Conservation (phyloP, 2,113 vertebrate species). For the Chaetorhynchus papuensis region DNA sequence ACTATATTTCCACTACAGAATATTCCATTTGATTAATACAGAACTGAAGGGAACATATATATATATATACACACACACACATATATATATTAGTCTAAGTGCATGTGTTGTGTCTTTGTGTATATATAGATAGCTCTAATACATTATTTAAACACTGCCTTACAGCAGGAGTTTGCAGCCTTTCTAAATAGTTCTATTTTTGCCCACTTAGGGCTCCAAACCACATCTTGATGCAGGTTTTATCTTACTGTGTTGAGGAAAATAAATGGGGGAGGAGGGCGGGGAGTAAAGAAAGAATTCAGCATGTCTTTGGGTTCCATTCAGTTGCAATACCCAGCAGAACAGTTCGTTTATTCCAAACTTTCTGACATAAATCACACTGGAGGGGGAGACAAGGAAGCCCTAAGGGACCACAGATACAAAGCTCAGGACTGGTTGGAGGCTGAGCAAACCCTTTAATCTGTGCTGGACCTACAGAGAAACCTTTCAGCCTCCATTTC, state of each 20-base stretch:
- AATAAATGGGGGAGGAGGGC: not conserved
- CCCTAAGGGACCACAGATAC: not conserved
- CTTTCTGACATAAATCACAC: conserved; percentile 23
- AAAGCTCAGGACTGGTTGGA: not conserved
- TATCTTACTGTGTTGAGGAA: not conserved
- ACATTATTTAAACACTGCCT: not conserved
- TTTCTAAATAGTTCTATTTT: not conserved
- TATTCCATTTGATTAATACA: not conserved
- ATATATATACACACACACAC: not conserved
- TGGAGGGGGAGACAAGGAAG: not conserved
- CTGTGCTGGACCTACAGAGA: not conserved
- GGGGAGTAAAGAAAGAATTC: not conserved
- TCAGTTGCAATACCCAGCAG: not conserved
- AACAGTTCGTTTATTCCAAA: conserved; percentile 57
- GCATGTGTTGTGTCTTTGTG: not conserved
- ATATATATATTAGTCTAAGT: not conserved
- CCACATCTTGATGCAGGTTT: not conserved
- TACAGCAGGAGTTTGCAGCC: not conserved
- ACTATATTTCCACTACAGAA: conserved; percentile 62
- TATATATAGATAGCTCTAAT: not conserved
- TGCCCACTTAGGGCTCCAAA: not conserved
- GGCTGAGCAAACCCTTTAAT: not conserved
- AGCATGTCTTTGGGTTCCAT: conserved; percentile 10
- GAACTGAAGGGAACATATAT: not conserved
- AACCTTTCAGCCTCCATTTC: not conserved